A percentile compares a stretch with the other conserved stretches of the same genome.
Evolutionary conservation across 1,140 invertebrate species (phyloP).

Genomic region (Pseudomyrmex cubaensis): DNA sequence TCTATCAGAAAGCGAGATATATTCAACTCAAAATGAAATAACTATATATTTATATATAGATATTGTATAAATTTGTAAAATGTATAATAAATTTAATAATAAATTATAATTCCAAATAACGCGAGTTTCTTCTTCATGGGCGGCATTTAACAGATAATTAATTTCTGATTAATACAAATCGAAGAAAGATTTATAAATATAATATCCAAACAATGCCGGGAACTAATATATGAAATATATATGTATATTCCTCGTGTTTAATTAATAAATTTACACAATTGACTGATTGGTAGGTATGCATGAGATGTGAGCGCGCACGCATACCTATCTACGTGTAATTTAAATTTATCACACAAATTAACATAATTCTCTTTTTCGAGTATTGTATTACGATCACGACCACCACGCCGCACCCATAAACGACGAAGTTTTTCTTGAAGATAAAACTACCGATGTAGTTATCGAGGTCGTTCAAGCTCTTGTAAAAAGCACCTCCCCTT

Average conservation of each 20-base stretch:
- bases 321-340: not conserved
- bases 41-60: not conserved
- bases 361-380: not conserved
- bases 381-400: conserved; percentile 31
- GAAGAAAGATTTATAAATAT: conserved; percentile 16
- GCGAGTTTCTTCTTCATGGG: conserved; percentile 11
- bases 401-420: not conserved
- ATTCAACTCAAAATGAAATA: not conserved
- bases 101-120: conserved; percentile 15
- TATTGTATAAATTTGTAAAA: not conserved
- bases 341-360: conserved; percentile 10
- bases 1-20: not conserved
- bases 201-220: conserved; percentile 32
- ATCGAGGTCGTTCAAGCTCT: conserved; percentile 37
- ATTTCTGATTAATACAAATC: conserved; percentile 31
- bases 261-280: conserved; percentile 12
- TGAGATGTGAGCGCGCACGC: not conserved
- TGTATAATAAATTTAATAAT: conserved; percentile 26
- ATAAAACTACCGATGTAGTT: conserved; percentile 29
- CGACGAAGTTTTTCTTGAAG: conserved; percentile 6
- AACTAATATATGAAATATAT: conserved; percentile 6
- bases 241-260: not conserved
- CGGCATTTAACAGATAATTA: conserved; percentile 51
- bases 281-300: not conserved
- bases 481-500: conserved; percentile 26